Conservation (phyloP, 2,797 vertebrate genomes). For the Melanotaenia boesemani region DNA sequence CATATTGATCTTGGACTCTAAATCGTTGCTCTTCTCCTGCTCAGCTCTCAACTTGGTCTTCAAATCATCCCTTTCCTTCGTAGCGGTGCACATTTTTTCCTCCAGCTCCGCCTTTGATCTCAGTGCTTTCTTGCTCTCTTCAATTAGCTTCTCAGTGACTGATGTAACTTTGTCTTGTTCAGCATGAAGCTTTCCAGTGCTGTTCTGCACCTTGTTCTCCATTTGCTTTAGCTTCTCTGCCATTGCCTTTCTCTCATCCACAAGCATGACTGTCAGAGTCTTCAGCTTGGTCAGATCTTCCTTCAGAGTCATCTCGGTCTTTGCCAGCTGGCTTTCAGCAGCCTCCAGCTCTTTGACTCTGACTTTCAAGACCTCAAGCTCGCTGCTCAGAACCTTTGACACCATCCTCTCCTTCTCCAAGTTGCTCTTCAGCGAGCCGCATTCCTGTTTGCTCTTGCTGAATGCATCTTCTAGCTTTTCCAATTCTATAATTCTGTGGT, state of each 20-base stretch:
- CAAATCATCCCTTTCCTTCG: constrained; percentile 92
- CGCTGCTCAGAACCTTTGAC: constrained; percentile 90
- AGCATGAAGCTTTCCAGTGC: constrained; percentile 90
- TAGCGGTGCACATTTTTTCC: constrained; percentile 90
- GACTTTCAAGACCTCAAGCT: constrained; percentile 90
- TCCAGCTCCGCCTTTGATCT: constrained; percentile 94
- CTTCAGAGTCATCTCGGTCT: constrained; percentile 91
- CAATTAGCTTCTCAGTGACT: constrained; percentile 94
- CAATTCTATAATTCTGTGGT: constrained; percentile 92
- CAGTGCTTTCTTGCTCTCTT: constrained; percentile 94
- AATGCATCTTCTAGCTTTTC: constrained; percentile 96
- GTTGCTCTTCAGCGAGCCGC: constrained; percentile 89
- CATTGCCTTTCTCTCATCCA: constrained; percentile 94
- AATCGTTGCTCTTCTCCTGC: constrained; percentile 91
- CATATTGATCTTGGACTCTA: constrained; percentile 91
- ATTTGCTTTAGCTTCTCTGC: constrained; percentile 94
- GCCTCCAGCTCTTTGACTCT: constrained; percentile 91
- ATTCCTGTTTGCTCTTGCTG: constrained; percentile 95
- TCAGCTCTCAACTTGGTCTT: constrained; percentile 90
- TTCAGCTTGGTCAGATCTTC: constrained; percentile 97
- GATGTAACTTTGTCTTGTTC: constrained; percentile 94
- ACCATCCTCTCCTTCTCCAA: constrained; percentile 92
- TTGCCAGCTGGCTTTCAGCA: constrained; percentile 89
- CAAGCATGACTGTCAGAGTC: constrained; percentile 95
- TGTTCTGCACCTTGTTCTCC: constrained; percentile 92